Evolutionary conservation across 2,797 vertebrate genomes (phyloP), one percentile per base, ranked within the genome.

Genomic region (Tokudaia muenninki): DNA sequence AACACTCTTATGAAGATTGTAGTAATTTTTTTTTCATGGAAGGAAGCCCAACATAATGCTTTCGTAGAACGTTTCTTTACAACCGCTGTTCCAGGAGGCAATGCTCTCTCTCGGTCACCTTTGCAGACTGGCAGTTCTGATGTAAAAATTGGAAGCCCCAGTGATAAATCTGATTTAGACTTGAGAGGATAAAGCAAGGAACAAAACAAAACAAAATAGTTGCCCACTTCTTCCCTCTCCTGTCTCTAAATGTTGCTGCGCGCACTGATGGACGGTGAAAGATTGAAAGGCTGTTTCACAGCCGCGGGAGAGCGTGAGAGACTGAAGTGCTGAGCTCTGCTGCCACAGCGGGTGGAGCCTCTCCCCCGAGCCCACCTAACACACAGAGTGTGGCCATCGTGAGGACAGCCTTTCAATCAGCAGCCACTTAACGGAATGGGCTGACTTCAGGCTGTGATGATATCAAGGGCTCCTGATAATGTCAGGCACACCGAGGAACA

Each of bases 61-160:
- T 92, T 83, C 57, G 84, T 55, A 57, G 9, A 89, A 47, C 3
- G 55, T 75, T 90, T 77, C 55, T 92, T 92, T 92, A 82, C 6
- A 95, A 37, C 52, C 2, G 21, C 24, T 24, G 7, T 67, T 84
- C 57, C 37, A 57, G 24, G 50, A 84, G 37, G 31, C 12, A 47
- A 75, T 79, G 77, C 26, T 70, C 10, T 70, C 67, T 93, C n/a
- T n/a, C n/a, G n/a, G 63, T 47, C 74, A 61, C 55, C 87, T 94
- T 95, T 81, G 10, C 75, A 74, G 87, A 83, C 34, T 92, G 75
- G n/a, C 47, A 90, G 86, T 87, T 96, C 67, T 83, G 84, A 87
- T 70, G n/a, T 94, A 44, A 87, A 95, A 61, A 67, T 92, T 19
- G 57, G 83, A 93, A 92, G 1, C 55, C 31, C 12, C 7, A 44